Base-by-base conservation (phyloP, 1,140 invertebrate genomes). In the Drosophila subpulchrella region DNA sequence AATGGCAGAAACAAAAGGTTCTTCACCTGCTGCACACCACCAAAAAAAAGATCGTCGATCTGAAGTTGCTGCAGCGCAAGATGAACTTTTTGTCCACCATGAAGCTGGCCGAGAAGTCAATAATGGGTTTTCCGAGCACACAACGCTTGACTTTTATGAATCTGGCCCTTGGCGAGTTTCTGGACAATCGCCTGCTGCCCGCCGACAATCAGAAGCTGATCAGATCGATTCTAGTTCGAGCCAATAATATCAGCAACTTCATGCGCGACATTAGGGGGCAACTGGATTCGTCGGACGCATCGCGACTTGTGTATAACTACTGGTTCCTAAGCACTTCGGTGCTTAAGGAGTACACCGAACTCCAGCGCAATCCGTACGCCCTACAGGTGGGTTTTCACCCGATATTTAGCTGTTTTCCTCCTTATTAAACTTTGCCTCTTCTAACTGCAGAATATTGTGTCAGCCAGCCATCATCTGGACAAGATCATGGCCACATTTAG, bases 1-100 rank as follows among this genome's bases (percentile, higher is more conserved):
- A 85, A 36, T 88, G 78, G 86, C 81, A 90, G 36, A 85, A 57
- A 47, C 79, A 83, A 39, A 84, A 79, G 24, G 65, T 90, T 1
- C 55, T 81, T 78, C 91, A 83, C 55, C 70, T 50, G 81, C 93
- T 79, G 74, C 94, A 54, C 34, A 27, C 90, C 92, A 83, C 93
- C 90, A 66, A 91, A 92, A 80, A 86, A 98, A 47, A 91, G 97
- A 77, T 88, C 10, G 47, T 67, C 0, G 84, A 83, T 8, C 8
- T 89, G 0, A 88, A 88, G 42, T 15, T 80, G 15, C 62, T 89
- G 67, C 75, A 79, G 13, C 66, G 54, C 10, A 88, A 83, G 36
- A 68, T 89, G 11, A 76, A 56, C 27, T 62, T 88, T n/a, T 17
- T 88, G 8, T 66, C 84, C 0, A 77, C 76, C 0, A 53, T 88